A percentile compares a stretch with the other conserved stretches of the same genome.
Conservation (phyloP, 1,140 invertebrate species). For the Cyclargus thomasi region DNA sequence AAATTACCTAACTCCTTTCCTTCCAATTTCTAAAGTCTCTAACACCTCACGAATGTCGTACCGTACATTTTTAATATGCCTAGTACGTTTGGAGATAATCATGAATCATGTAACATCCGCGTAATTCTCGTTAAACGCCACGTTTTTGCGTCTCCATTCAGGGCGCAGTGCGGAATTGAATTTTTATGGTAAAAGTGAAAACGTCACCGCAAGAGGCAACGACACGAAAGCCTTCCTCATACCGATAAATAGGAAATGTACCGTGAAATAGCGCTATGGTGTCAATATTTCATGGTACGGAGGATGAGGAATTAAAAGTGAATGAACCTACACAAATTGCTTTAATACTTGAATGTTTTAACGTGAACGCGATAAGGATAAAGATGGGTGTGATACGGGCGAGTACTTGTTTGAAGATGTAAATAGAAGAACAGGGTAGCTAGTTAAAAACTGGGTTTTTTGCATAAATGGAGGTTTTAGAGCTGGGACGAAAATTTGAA, state of each 20-base stretch:
- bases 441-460: too few species aligned
- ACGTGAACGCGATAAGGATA: too few species aligned
- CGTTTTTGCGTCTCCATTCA: conserved; percentile 49
- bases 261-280: neutral
- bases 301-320: neutral
- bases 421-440: too few species aligned
- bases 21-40: neutral
- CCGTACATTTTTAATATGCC: neutral
- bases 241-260: conserved; percentile 18
- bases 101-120: conserved; percentile 26
- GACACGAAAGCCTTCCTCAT: conserved; percentile 29
- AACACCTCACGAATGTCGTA: neutral
- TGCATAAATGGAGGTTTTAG: too few species aligned
- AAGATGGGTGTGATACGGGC: too few species aligned
- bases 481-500: too few species aligned
- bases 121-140: conserved; percentile 43
- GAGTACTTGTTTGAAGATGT: too few species aligned
- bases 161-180: conserved; percentile 41
- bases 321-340: neutral
- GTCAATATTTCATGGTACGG: neutral
- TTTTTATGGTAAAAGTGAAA: conserved; percentile 64
- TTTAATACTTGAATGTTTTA: too few species aligned
- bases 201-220: conserved; percentile 28
- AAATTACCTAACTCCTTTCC: too few species aligned
- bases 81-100: neutral